These are phyloP conservation scores for Epistrophe grossulariae DNA, from an alignment of 2,888 invertebrate genomes.

Conservation along the genomic window DNA sequence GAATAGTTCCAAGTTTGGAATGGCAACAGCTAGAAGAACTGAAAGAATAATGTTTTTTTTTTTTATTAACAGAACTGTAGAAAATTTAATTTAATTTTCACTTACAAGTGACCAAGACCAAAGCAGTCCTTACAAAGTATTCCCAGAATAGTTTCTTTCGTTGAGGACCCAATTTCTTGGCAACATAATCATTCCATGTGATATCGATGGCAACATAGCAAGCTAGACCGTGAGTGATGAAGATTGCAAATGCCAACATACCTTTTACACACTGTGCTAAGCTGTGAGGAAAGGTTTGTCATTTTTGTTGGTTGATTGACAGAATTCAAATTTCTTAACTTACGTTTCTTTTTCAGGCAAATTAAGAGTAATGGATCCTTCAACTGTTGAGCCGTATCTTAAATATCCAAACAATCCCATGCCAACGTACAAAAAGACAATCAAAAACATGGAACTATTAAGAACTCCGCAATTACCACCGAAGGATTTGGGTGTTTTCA, in stretches of 20 bases:
- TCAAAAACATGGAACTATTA: slow-evolving; percentile 92
- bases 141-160: slow-evolving; percentile 88
- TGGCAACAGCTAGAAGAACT: slow-evolving; percentile 93
- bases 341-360: slow-evolving; percentile 88
- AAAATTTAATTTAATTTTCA: background rate
- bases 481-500: slow-evolving; percentile 94
- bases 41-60: slow-evolving; percentile 79
- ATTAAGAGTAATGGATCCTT: slow-evolving; percentile 94
- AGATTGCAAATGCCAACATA: slow-evolving; percentile 92
- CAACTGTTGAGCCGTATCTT: slow-evolving; percentile 89
- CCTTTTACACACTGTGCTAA: slow-evolving; percentile 90
- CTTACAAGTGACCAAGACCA: slow-evolving; percentile 95
- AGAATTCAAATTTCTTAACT: slow-evolving; percentile 80
- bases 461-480: slow-evolving; percentile 92
- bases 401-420: slow-evolving; percentile 97
- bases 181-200: slow-evolving; percentile 92
- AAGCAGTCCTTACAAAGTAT: slow-evolving; percentile 89
- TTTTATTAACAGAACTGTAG: background rate
- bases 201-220: slow-evolving; percentile 98
- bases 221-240: slow-evolving; percentile 95
- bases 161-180: slow-evolving; percentile 86
- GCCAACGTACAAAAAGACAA: slow-evolving; percentile 92
- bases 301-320: background rate
- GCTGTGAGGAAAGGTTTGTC: slow-evolving; percentile 81
- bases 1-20: slow-evolving; percentile 93